phyloP scores from a whole-genome alignment of 1,140 invertebrate species.

The Bombus affinis region DNA sequence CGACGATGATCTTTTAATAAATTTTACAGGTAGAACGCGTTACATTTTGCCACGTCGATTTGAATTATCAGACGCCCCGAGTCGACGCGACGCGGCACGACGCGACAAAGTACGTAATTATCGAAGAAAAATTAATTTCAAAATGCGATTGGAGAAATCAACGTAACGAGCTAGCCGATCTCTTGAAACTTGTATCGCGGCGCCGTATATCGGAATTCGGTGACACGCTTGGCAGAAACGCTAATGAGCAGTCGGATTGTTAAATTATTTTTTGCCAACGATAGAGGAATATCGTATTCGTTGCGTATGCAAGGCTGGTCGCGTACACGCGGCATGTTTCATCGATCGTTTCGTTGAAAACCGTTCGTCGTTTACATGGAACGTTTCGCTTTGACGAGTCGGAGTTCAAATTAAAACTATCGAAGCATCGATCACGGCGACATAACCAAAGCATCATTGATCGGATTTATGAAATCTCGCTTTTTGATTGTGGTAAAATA shows the following conservation, averaged over 20 bases:
- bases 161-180: not conserved
- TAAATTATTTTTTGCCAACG: conserved; percentile 18
- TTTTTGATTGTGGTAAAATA: not conserved
- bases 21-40: not conserved
- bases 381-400: conserved; percentile 20
- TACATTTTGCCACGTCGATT: not conserved
- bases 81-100: not conserved
- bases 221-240: not conserved
- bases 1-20: not conserved
- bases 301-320: conserved; percentile 15
- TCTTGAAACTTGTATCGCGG: not conserved
- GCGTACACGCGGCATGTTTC: not conserved
- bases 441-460: conserved; percentile 10
- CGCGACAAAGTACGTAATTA: not conserved
- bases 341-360: conserved; percentile 30
- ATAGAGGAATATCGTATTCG: not conserved
- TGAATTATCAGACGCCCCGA: not conserved
- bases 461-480: not conserved
- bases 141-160: not conserved
- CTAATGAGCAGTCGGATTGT: conserved; percentile 23
- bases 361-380: not conserved
- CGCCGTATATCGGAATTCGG: not conserved
- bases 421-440: not conserved
- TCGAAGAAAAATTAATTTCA: not conserved
- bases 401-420: conserved; percentile 18